phyloP scores from a whole-genome alignment of 2,888 invertebrate genomes.

The Drepana falcataria region DNA sequence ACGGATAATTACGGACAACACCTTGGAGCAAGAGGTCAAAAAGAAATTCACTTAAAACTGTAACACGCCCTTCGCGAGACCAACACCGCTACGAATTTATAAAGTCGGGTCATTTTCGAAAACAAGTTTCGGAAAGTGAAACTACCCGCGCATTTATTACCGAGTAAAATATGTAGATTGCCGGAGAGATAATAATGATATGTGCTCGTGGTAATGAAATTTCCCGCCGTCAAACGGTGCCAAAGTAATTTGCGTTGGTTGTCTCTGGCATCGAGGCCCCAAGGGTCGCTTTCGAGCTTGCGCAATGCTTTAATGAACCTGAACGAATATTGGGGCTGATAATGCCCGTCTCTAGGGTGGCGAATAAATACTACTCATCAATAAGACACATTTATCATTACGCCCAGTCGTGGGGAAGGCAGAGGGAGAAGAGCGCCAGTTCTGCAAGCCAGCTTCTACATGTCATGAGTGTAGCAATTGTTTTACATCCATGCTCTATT shows the following conservation, averaged over 20 bases:
- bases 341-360: not conserved
- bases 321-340: conserved; percentile 42
- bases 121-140: conserved; percentile 77
- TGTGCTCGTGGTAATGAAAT: conserved; percentile 79
- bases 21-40: conserved; percentile 76
- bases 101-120: conserved; percentile 75
- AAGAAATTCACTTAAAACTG: conserved; percentile 78
- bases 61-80: conserved; percentile 72
- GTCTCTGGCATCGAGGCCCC: conserved; percentile 72
- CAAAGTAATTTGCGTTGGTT: conserved; percentile 78
- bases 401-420: no score
- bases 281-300: conserved; percentile 77
- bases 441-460: no score
- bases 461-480: no score
- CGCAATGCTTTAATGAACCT: conserved; percentile 73
- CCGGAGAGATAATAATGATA: conserved; percentile 77
- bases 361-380: not conserved
- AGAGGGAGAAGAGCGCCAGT: no score
- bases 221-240: conserved; percentile 79
- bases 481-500: no score
- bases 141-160: conserved; percentile 76
- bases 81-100: conserved; percentile 57
- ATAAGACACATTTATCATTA: no score
- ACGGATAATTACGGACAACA: conserved; percentile 64
- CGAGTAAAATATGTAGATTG: conserved; percentile 78